phyloP scores from a whole-genome alignment of 1,140 invertebrate genomes.

The Procambarus clarkii region DNA sequence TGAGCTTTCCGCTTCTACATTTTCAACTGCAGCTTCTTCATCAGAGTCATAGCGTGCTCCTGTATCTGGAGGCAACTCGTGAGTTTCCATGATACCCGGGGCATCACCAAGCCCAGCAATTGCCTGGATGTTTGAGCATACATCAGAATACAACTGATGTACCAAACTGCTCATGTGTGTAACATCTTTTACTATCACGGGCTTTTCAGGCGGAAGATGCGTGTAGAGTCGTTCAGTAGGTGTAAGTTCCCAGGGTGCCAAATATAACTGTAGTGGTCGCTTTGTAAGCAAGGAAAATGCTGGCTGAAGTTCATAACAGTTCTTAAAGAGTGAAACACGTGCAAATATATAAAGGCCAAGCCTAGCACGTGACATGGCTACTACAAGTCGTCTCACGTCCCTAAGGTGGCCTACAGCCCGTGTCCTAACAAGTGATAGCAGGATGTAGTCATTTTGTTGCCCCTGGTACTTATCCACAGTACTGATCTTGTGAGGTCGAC shows the following conservation, averaged over 20 bases:
- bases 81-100: slow-evolving; percentile 49
- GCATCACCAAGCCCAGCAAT: slow-evolving; percentile 36
- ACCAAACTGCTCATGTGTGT: slow-evolving; percentile 95
- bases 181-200: slow-evolving; percentile 87
- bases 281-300: slow-evolving; percentile 90
- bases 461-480: slow-evolving; percentile 99
- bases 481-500: slow-evolving; percentile 92
- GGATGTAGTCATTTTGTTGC: slow-evolving; percentile 99
- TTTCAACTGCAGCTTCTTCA: slow-evolving; percentile 53
- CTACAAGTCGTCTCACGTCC: slow-evolving; percentile 96
- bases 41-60: slow-evolving; percentile 72
- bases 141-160: slow-evolving; percentile 86
- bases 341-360: slow-evolving; percentile 98
- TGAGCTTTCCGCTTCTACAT: slow-evolving; percentile 46
- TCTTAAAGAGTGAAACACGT: slow-evolving; percentile 92
- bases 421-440: slow-evolving; percentile 96
- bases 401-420: slow-evolving; percentile 96
- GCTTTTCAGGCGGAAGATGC: slow-evolving; percentile 73
- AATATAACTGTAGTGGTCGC: slow-evolving; percentile 85
- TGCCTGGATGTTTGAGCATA: slow-evolving; percentile 65
- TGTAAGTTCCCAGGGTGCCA: slow-evolving; percentile 87
- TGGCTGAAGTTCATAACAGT: slow-evolving; percentile 96
- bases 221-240: slow-evolving; percentile 81
- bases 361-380: slow-evolving; percentile 98
- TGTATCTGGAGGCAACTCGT: slow-evolving; percentile 63